Conservation (phyloP, 2,113 vertebrate genomes). For the Antennarius striatus region DNA sequence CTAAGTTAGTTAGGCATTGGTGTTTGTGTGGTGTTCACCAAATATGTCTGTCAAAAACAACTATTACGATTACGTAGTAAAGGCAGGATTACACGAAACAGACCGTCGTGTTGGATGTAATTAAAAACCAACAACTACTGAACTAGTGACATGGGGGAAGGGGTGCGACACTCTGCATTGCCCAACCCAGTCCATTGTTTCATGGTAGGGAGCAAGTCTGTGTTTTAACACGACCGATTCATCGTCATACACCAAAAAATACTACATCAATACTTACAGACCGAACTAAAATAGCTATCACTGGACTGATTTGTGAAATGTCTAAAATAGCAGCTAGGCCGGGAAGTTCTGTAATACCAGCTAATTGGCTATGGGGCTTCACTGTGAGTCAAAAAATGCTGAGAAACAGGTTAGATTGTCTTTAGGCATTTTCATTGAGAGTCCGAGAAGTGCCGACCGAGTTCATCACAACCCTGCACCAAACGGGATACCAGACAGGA, state of each 20-base stretch:
- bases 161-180: conserved; percentile 60
- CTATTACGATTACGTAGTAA: too few relatives aligned
- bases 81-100: conserved; percentile 6
- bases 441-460: conserved; percentile 31
- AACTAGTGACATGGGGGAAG: conserved; percentile 61
- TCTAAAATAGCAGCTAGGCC: conserved; percentile 31
- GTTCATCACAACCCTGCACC: conserved; percentile 31
- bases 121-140: conserved; percentile 5
- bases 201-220: conserved; percentile 26
- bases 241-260: background rate
- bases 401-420: conserved; percentile 8
- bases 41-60: too few relatives aligned
- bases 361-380: background rate
- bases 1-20: too few relatives aligned
- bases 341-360: conserved; percentile 46
- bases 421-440: conserved; percentile 10
- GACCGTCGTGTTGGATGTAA: conserved; percentile 3
- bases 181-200: conserved; percentile 63
- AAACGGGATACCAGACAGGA: conserved; percentile 25
- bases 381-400: too few relatives aligned
- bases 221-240: background rate
- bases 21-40: too few relatives aligned
- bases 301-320: background rate
- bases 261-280: background rate
- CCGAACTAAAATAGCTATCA: background rate